Evolutionary conservation across 2,797 vertebrate genomes (phyloP).

Genomic region (Artibeus jamaicensis): DNA sequence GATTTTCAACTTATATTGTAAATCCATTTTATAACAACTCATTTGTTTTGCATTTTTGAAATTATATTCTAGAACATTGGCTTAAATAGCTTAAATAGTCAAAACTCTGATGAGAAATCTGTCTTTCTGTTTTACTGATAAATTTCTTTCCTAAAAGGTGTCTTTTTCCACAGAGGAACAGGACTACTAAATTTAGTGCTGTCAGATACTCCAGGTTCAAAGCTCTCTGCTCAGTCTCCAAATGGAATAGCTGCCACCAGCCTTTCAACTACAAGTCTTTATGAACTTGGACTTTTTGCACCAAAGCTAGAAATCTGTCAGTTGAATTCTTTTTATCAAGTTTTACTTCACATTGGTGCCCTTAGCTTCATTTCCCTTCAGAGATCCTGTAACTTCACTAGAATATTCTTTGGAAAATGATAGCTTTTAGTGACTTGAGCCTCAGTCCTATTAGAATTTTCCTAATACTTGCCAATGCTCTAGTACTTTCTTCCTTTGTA

Average conservation of each 20-base stretch:
- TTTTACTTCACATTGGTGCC: constrained; percentile 69
- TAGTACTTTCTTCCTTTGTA: constrained; percentile 53
- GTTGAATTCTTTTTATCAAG: constrained; percentile 74
- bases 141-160: constrained; percentile 26
- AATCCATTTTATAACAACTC: neutral
- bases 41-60: neutral
- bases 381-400: constrained; percentile 67
- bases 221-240: constrained; percentile 64
- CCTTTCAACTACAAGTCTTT: constrained; percentile 69
- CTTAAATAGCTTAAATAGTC: constrained; percentile 9
- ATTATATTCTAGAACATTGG: constrained; percentile 35
- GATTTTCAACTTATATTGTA: neutral
- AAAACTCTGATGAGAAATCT: constrained; percentile 48
- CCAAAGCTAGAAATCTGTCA: constrained; percentile 67
- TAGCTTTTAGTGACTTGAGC: constrained; percentile 42
- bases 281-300: constrained; percentile 67
- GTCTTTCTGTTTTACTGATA: constrained; percentile 69
- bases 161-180: constrained; percentile 61
- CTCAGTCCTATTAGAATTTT: constrained; percentile 28
- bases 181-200: constrained; percentile 76
- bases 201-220: constrained; percentile 76
- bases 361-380: constrained; percentile 57
- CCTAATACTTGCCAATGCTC: constrained; percentile 17
- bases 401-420: constrained; percentile 45
- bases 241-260: constrained; percentile 73